A percentile compares a stretch with the other conserved stretches of the same genome.
These are phyloP conservation scores for Oreohelix idahoensis DNA, from an alignment of 1,140 invertebrate species.

Conservation along the genomic window DNA sequence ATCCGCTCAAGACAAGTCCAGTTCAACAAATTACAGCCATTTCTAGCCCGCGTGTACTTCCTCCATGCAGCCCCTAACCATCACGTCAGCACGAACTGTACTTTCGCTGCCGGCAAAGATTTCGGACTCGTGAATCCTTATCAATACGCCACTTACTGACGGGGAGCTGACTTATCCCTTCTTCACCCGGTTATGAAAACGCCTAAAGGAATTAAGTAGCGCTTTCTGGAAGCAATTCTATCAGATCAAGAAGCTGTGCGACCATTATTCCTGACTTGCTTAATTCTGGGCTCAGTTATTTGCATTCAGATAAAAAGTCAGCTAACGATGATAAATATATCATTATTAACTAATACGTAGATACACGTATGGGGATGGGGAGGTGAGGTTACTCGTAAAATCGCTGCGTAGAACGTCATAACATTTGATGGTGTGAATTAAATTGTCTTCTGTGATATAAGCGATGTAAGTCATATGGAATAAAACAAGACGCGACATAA, in stretches of 20 bases:
- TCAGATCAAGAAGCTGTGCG: neutral
- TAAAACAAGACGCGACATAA: too few species aligned
- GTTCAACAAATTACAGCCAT: neutral
- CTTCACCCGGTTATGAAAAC: neutral
- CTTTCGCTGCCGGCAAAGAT: neutral
- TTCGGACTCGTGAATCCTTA: neutral
- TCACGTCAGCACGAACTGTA: neutral
- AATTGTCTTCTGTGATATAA: too few species aligned
- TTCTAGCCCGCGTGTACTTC: neutral
- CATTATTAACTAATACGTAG: too few species aligned
- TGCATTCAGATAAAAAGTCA: too few species aligned
- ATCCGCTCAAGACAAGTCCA: constrained; percentile 1
- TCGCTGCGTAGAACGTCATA: too few species aligned
- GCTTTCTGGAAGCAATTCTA: neutral
- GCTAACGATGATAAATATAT: too few species aligned
- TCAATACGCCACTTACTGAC: neutral
- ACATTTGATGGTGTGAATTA: too few species aligned
- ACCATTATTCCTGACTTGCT: neutral
- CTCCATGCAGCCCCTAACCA: neutral
- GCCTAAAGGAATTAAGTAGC: neutral
- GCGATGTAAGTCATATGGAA: too few species aligned
- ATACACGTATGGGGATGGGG: too few species aligned
- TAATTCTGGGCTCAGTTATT: neutral
- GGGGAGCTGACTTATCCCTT: neutral
- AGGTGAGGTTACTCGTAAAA: too few species aligned